Evolutionary conservation across 2,113 vertebrate species (phyloP).

Genomic region (Apaloderma vittatum): DNA sequence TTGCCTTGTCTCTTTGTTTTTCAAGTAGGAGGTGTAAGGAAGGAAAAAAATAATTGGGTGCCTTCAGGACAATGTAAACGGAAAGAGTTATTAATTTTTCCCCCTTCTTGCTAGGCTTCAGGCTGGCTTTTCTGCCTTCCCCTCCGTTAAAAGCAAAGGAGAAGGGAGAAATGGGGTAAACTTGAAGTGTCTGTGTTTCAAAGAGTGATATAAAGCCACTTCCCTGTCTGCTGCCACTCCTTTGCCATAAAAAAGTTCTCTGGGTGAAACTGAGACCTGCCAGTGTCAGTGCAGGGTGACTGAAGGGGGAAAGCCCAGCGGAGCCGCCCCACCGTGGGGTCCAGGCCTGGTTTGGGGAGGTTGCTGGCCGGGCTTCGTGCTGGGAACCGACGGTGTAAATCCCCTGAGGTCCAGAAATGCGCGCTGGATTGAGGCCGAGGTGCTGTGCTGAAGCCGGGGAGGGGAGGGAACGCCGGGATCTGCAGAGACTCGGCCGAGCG

Average conservation of each 20-base stretch:
- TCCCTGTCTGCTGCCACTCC: not conserved
- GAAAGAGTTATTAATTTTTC: not conserved
- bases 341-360: not conserved
- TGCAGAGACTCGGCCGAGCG: not conserved
- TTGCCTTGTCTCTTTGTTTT: not conserved
- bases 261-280: not conserved
- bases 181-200: rapidly evolving
- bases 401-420: rapidly evolving
- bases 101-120: not conserved
- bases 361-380: no score
- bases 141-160: not conserved
- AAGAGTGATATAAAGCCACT: not conserved
- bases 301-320: not conserved
- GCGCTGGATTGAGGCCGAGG: not conserved
- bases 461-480: not conserved
- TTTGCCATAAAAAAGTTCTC: not conserved
- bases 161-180: not conserved
- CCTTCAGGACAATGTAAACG: not conserved
- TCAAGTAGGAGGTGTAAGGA: not conserved
- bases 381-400: not conserved
- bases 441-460: not conserved
- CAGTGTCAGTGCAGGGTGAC: not conserved
- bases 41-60: not conserved
- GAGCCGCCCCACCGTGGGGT: rapidly evolving
- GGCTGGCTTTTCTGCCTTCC: not conserved